Base-by-base conservation (phyloP, 1,140 invertebrate genomes). In the Wiebesia pumilae region DNA sequence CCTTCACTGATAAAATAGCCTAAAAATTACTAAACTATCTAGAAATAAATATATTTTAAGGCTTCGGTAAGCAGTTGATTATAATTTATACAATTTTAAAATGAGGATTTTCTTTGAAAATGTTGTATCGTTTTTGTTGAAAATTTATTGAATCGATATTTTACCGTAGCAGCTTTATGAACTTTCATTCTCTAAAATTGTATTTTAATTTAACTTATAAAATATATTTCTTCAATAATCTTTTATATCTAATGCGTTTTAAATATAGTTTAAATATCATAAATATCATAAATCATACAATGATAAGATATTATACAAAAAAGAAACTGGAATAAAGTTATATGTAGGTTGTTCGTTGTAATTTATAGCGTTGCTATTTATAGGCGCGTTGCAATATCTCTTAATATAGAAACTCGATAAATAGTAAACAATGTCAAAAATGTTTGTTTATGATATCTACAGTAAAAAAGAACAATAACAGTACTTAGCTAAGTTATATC, bases 361-460 rank as follows among this genome's bases (percentile, higher is more conserved):
- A 84, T 84, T 84, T 65, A 84, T 78, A 78, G 35, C n/a, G 3
- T 9, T 35, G 30, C 73, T 84, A 79, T 84, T 78, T 78, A 78
- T 84, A 84, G 51, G 79, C 21, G 21, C 43, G 33, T 38, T 35
- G 75, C 83, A 78, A 79, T 83, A 77, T 67, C 73, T 78, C 58
- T 79, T 54, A 51, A 84, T 78, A 51, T 79, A 84, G 83, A 67
- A 67, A 51, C n/a, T 67, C 75, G 75, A 78, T 84, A n/a, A n/a
- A n/a, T n/a, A 78, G 40, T 79, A 38, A 58, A 77, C 75, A 79
- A 79, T 84, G 83, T 80, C 83, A 85, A 85, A 85, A 85, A 85
- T 85, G 54, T 85, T 85, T 85, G 73, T 85, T 85, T 84, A 77
- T 58, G 71, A 84, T 84, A 62, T 54, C 51, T 54, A 14, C 27